Evolutionary conservation across 2,113 vertebrate species (phyloP).

Genomic region (Carassius gibelio): DNA sequence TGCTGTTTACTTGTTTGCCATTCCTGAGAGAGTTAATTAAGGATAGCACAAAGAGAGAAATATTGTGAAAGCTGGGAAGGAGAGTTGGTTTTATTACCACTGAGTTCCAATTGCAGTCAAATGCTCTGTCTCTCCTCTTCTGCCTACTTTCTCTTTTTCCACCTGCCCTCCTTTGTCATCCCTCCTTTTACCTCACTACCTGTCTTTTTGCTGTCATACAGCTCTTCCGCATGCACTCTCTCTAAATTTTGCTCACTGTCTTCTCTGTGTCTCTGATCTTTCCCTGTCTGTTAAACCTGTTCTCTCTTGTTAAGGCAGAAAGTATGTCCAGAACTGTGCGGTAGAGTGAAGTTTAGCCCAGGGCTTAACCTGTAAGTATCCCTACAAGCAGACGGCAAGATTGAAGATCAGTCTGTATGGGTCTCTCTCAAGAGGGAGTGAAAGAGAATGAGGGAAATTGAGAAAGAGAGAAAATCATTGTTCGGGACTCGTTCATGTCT

Average conservation of each 20-base stretch:
- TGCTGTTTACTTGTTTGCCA: conserved; percentile 76
- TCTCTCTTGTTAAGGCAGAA: conserved; percentile 8
- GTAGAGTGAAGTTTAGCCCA: conserved; percentile 21
- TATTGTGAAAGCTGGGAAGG: conserved; percentile 13
- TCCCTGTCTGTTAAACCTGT: conserved; percentile 23
- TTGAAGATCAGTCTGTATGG: conserved; percentile 24
- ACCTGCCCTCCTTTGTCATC: not conserved
- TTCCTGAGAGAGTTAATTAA: conserved; percentile 79
- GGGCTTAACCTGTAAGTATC: conserved; percentile 26
- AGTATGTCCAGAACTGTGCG: conserved; percentile 3
- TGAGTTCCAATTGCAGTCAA: conserved; percentile 54
- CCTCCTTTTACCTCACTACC: conserved; percentile 5
- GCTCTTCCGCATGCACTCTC: not conserved
- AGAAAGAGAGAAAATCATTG: conserved; percentile 24
- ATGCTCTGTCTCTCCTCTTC: conserved; percentile 20
- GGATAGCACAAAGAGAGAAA: conserved; percentile 61
- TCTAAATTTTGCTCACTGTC: not conserved
- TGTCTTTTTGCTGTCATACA: conserved; percentile 15
- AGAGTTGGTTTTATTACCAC: conserved; percentile 64
- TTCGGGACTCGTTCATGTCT: conserved; percentile 7
- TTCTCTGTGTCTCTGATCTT: conserved; percentile 6
- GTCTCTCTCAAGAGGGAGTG: conserved; percentile 14
- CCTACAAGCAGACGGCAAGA: conserved; percentile 24
- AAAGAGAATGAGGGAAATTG: conserved; percentile 1
- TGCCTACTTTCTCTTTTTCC: not conserved